Evolutionary conservation across 2,888 invertebrate species (phyloP).

Genomic region (Macrophya alboannulata): DNA sequence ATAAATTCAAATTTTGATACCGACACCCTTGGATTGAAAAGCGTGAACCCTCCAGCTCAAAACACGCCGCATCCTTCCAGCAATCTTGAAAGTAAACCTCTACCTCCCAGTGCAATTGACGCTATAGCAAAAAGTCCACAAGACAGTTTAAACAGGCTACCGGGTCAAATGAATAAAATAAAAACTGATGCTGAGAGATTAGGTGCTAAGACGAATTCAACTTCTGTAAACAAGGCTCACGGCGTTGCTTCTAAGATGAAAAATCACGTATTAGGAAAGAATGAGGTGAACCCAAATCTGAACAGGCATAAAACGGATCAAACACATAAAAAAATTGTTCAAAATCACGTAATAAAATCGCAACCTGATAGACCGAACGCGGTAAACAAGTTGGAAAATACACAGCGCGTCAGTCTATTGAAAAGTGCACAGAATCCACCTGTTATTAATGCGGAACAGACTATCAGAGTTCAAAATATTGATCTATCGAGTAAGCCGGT

Average conservation of each 20-base stretch:
- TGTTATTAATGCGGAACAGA: conserved; percentile 64
- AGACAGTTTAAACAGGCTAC: conserved; percentile 65
- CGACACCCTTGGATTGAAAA: conserved; percentile 53
- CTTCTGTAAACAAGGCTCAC: conserved; percentile 66
- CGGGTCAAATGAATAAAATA: conserved; percentile 67
- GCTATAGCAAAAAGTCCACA: conserved; percentile 65
- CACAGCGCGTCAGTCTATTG: conserved; percentile 74
- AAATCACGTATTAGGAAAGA: conserved; percentile 71
- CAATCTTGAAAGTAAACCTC: conserved; percentile 55
- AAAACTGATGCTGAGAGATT: conserved; percentile 67
- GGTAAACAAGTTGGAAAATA: conserved; percentile 67
- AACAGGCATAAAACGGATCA: conserved; percentile 73
- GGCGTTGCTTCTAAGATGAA: conserved; percentile 72
- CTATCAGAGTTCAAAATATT: conserved; percentile 63
- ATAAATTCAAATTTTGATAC: conserved; percentile 64
- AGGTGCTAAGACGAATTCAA: conserved; percentile 62
- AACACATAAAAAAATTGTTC: conserved; percentile 69
- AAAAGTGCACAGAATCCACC: conserved; percentile 69
- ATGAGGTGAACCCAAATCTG: conserved; percentile 65
- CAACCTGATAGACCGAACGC: conserved; percentile 63
- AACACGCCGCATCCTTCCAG: conserved; percentile 54
- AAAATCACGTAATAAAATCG: conserved; percentile 72
- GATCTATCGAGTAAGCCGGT: conserved; percentile 68
- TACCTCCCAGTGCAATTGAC: conserved; percentile 56
- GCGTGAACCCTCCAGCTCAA: conserved; percentile 49